Conservation (phyloP, 2,888 invertebrate genomes). For the Sabatieria punctata region DNA sequence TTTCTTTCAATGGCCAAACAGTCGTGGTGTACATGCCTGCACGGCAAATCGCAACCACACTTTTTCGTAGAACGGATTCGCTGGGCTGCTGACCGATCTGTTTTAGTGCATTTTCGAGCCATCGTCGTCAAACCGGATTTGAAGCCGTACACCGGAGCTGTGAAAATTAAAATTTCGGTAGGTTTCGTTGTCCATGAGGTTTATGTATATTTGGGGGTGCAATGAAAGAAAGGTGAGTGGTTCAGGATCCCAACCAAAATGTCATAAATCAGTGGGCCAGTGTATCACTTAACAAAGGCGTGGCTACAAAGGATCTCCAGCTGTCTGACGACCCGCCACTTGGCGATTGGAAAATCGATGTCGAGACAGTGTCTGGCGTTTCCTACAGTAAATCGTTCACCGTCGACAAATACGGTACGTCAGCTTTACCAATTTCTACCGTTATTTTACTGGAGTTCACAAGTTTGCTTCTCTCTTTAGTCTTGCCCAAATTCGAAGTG, state of each 20-base stretch:
- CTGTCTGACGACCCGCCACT: constrained; percentile 32
- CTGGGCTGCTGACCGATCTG: too few species aligned
- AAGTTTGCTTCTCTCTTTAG: constrained; percentile 30
- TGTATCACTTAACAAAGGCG: constrained; percentile 28
- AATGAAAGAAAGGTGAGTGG: not conserved
- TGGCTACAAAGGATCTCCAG: constrained; percentile 27
- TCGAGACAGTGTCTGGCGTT: constrained; percentile 20
- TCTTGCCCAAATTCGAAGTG: constrained; percentile 81
- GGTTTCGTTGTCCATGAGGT: constrained; percentile 32
- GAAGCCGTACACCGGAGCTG: constrained; percentile 45
- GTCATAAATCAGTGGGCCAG: constrained; percentile 24
- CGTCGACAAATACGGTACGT: constrained; percentile 58
- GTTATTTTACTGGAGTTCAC: not conserved
- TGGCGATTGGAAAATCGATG: constrained; percentile 32
- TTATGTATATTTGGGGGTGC: too few species aligned
- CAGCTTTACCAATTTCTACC: not conserved
- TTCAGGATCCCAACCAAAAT: constrained; percentile 28
- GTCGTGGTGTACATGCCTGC: too few species aligned
- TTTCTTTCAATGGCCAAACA: too few species aligned
- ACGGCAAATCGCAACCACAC: too few species aligned
- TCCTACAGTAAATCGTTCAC: constrained; percentile 47
- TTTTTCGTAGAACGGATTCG: too few species aligned
- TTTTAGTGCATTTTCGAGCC: constrained; percentile 56
- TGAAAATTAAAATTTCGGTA: constrained; percentile 46
- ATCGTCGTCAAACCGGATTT: constrained; percentile 56